These are phyloP conservation scores for Sebastes trivittatus DNA, from an alignment of 2,797 vertebrate genomes.

Conservation along the genomic window DNA sequence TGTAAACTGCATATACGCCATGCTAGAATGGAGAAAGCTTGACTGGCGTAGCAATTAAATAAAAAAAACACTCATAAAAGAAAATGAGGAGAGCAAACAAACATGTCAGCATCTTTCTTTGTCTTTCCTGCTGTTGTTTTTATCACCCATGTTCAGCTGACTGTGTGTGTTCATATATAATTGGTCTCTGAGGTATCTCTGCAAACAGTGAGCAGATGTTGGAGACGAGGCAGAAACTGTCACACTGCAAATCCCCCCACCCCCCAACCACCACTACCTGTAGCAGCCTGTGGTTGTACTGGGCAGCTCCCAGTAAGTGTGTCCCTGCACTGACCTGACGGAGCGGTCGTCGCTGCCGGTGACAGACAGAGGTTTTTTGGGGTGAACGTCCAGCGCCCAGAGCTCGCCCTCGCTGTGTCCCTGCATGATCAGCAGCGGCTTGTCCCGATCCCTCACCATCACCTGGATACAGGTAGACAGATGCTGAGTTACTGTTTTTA, in stretches of 20 bases:
- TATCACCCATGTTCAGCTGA: not conserved
- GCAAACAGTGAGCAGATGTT: not conserved
- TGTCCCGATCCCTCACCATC: slow-evolving; percentile 93
- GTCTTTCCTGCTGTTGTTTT: not conserved
- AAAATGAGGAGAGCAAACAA: not conserved
- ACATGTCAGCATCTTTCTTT: not conserved
- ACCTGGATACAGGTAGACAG: slow-evolving; percentile 66
- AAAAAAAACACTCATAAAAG: not conserved
- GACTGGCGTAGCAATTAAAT: not conserved
- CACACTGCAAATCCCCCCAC: not conserved
- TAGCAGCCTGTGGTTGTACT: not conserved
- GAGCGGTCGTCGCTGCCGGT: slow-evolving; percentile 95
- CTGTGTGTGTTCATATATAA: slow-evolving; percentile 11
- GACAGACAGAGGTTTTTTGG: slow-evolving; percentile 93
- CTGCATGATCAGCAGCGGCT: slow-evolving; percentile 94
- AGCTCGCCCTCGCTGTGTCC: slow-evolving; percentile 97
- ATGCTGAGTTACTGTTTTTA: not conserved
- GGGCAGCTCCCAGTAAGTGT: not conserved
- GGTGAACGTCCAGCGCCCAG: slow-evolving; percentile 93
- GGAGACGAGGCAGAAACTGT: not conserved
- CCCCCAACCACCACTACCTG: not conserved
- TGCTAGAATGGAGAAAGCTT: not conserved
- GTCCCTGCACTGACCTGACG: slow-evolving; percentile 83
- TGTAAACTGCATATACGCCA: not conserved
- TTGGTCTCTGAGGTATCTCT: not conserved